phyloP scores from a whole-genome alignment of 1,140 invertebrate species.

The Patella vulgata region DNA sequence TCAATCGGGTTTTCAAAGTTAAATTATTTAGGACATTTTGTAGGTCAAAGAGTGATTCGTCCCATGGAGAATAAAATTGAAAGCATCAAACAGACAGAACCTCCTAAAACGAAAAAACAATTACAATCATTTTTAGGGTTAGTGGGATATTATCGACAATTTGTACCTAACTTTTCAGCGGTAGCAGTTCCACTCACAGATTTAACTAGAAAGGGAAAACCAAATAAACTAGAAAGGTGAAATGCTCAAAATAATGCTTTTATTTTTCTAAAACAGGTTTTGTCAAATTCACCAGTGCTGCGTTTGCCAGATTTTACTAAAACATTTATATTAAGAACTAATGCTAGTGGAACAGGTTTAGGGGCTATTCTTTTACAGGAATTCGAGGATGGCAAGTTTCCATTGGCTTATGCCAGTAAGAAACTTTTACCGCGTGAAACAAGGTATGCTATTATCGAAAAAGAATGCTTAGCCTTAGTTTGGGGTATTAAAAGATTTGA shows the following conservation, averaged over 20 bases:
- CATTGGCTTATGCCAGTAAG: no score
- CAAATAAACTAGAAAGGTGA: slow-evolving; percentile 1
- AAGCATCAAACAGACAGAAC: not conserved
- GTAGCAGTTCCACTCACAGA: slow-evolving; percentile 10
- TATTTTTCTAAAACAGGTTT: not conserved
- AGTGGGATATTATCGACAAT: not conserved
- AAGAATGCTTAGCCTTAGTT: no score
- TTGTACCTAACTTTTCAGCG: slow-evolving; percentile 1
- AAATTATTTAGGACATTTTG: no score
- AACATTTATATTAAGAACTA: not conserved
- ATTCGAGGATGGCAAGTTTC: no score
- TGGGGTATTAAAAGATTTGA: no score
- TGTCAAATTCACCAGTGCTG: not conserved
- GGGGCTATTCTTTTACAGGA: no score
- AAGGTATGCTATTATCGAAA: no score
- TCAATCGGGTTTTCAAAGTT: not conserved
- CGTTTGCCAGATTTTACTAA: not conserved
- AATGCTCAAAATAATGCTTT: slow-evolving; percentile 2
- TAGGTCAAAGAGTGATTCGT: not conserved
- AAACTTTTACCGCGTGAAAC: no score
- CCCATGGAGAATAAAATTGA: not conserved
- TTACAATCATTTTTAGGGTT: not conserved
- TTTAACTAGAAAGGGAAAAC: slow-evolving; percentile 3
- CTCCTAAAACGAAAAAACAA: slow-evolving; percentile 2
- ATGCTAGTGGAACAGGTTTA: slow-evolving; percentile 2